Evolutionary conservation across 2,113 vertebrate genomes (phyloP), one percentile per base, ranked within the genome.

Genomic region (Hippocampus zosterae): DNA sequence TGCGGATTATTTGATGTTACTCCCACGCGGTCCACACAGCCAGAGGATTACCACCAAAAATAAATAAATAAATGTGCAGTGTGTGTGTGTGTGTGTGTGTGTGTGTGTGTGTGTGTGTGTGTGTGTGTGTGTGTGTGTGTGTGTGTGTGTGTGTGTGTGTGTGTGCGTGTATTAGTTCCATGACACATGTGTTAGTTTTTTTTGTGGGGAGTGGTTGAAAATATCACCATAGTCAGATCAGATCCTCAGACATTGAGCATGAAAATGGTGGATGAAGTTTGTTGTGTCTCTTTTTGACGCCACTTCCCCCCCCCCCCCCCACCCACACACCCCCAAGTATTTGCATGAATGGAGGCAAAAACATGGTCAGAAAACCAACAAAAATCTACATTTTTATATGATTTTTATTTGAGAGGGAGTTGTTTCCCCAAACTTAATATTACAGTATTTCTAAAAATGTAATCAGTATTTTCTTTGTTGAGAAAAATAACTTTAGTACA

Each of bases 41-140:
- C 71, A 75, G 63, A 60, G 72, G 88, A 90, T 90, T 90, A 90
- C 52, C 70, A 65, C 1, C 69, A 69, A 77, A 78, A 74, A 82
- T 67, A 61, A 65, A 78, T 25, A 27, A 44, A 44, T 65, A 44
- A n/a, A n/a, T 46, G 15, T 2, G 44, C 12, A 27, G 9, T 52
- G 50, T 8, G 50, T 21, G 50, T n/a, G 52, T 53, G 52, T 53
- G 8, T 53, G 62, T 68, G 13, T 63, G 12, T 73, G 67, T 72
- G 15, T 73, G 67, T 71, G 9, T 9, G 19, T 8, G 3, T 52
- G 9, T 8, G 19, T 8, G 3, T 52, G 50, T 21, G 50, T 21
- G 50, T 8, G 52, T 53, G 52, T 53, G 8, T 53, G 62, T 68
- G 13, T 63, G 15, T 73, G 67, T 71, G 9, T 9, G 19, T 8